Base-by-base conservation (phyloP, 2,888 invertebrate species). In the Holacanthella duospinosa region DNA sequence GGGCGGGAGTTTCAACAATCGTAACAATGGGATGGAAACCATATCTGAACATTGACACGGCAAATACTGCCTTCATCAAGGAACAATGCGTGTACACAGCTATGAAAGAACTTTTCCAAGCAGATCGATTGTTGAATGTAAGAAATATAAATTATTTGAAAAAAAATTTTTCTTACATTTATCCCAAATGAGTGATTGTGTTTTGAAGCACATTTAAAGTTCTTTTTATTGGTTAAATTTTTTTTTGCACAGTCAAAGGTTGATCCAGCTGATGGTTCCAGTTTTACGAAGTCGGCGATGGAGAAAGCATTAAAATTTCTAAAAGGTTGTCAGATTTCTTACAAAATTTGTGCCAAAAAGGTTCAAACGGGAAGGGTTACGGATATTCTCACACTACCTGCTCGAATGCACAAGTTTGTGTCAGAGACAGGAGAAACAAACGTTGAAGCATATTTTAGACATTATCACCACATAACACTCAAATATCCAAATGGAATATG, bases 21-120 rank as follows among this genome's bases (percentile, higher is more conserved):
- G 58, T n/a, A 24, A 60, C 56, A 1, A 44, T 62, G 44, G 58
- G 55, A 21, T 65, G 65, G 61, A 60, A 59, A 53, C 60, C 61
- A 1, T 65, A 57, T 28, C 21, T 65, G 1, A 65, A 63, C 19
- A 56, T 65, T 4, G 65, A 65, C 25, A 43, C 63, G 25, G 55
- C 59, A 24, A 65, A 65, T 44, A 26, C 60, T 0, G 65, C 65
- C 26, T 63, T 61, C 27, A 48, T 48, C 4, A 48, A 48, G 21
- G 48, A 21, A 4, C 48, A n/a, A n/a, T n/a, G 12, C 21, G 48
- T 48, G 21, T 48, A 48, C 21, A 4, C 6, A 21, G 48, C 48
- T 4, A 4, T 48, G 48, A 9, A 48, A 21, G 48, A 21, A 21
- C 48, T 48, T 21, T 4, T 16, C 19, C 48, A 9, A 48, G 48